These are phyloP conservation scores for Chamaea fasciata DNA, from an alignment of 2,113 vertebrate species.

Conservation along the genomic window DNA sequence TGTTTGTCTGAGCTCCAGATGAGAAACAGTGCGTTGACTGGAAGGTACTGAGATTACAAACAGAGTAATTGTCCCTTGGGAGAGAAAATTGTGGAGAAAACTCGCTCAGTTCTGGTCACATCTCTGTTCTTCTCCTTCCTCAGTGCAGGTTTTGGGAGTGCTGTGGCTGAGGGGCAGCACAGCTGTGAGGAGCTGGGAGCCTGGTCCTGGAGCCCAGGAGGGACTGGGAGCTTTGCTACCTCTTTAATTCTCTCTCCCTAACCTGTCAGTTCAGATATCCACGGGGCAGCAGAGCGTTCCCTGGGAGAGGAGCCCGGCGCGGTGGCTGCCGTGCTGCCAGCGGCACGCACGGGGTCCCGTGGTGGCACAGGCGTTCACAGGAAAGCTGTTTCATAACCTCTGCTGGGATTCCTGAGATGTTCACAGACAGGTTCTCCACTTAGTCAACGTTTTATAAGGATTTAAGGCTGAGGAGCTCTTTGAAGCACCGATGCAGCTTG, in stretches of 20 bases:
- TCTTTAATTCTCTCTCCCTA: background rate
- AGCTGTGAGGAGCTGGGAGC: background rate
- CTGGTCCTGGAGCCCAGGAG: background rate
- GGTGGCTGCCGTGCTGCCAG: fast-evolving
- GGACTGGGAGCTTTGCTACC: background rate
- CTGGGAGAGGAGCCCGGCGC: fast-evolving
- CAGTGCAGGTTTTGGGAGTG: background rate
- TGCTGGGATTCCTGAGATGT: fast-evolving
- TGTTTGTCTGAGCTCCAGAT: background rate
- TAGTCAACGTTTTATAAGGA: background rate
- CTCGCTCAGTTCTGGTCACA: background rate
- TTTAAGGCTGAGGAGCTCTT: background rate
- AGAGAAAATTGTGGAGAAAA: background rate
- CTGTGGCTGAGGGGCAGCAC: background rate
- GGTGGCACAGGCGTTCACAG: fast-evolving
- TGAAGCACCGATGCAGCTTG: background rate
- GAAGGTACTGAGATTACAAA: background rate
- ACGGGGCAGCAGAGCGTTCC: background rate
- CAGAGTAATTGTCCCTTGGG: background rate
- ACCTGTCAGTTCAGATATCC: fast-evolving
- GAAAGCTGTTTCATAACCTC: background rate
- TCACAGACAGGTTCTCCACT: background rate
- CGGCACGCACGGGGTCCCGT: fast-evolving
- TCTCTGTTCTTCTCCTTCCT: background rate
- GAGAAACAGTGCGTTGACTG: background rate